A percentile compares a stretch with the other conserved stretches of the same genome.
These are phyloP conservation scores for Rhadina sibilatrix DNA, from an alignment of 2,113 vertebrate genomes.

Conservation along the genomic window DNA sequence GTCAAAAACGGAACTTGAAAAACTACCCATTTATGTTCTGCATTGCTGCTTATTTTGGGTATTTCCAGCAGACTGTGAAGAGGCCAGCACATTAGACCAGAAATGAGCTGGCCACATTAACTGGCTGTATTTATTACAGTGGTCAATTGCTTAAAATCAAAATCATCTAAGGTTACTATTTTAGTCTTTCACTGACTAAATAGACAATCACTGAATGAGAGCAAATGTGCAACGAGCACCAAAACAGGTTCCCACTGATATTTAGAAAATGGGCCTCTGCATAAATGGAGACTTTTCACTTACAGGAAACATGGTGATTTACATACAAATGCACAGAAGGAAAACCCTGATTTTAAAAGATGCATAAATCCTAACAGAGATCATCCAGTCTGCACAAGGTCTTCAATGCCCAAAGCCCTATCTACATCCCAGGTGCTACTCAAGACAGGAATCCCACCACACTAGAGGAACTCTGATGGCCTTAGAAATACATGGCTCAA, in stretches of 20 bases:
- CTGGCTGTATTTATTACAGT: background rate
- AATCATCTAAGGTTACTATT: background rate
- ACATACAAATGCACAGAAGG: background rate
- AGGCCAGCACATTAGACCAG: background rate
- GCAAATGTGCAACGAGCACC: background rate
- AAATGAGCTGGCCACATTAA: background rate
- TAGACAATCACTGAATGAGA: background rate
- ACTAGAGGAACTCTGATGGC: conserved; percentile 51
- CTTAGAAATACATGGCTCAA: conserved; percentile 70
- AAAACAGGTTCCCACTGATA: background rate
- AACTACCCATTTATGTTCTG: background rate
- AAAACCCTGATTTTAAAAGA: background rate
- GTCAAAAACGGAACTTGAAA: background rate
- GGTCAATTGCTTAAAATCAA: background rate
- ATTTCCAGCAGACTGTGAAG: background rate
- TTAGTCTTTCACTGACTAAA: background rate
- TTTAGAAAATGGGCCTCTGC: background rate
- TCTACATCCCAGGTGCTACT: background rate
- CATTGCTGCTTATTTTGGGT: background rate
- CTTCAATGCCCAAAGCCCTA: background rate
- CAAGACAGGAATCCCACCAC: conserved; percentile 47
- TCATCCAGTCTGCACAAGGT: background rate
- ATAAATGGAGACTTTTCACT: background rate
- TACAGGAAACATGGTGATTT: background rate
- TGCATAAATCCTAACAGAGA: background rate